Conservation (phyloP, 2,113 vertebrate species). For the Phalacrocorax aristotelis region DNA sequence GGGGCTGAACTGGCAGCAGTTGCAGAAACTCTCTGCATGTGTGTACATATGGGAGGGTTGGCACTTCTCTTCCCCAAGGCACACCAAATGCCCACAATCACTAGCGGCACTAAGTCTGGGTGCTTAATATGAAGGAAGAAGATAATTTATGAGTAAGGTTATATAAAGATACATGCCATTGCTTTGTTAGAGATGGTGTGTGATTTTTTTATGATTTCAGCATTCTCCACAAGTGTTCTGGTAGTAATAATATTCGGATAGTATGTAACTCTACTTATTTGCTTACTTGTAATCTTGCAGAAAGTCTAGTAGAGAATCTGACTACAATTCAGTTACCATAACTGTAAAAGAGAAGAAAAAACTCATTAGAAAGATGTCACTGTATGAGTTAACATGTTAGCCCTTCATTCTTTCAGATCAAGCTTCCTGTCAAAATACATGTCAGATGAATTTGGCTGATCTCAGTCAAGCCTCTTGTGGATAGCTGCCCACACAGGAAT, state of each 20-base stretch:
- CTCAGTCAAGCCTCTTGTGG: constrained; percentile 37
- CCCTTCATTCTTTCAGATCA: constrained; percentile 25
- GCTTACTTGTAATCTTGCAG: background rate
- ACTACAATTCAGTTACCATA: background rate
- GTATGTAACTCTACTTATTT: background rate
- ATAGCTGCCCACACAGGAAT: constrained; percentile 24
- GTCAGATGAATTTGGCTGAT: constrained; percentile 39
- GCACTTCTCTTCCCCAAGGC: background rate
- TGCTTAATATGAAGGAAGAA: background rate
- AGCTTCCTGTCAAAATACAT: constrained; percentile 51
- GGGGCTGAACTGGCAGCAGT: background rate
- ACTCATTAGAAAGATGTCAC: background rate
- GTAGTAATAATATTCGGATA: background rate
- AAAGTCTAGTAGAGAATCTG: background rate
- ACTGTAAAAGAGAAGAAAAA: background rate
- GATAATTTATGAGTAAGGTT: background rate
- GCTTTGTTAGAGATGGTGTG: background rate
- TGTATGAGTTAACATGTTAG: constrained; percentile 27
- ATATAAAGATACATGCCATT: background rate
- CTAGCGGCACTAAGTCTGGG: background rate
- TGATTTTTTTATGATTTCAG: background rate
- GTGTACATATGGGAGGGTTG: background rate
- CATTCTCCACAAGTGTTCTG: background rate
- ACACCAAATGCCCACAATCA: background rate
- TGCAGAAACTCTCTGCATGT: background rate